Base-by-base conservation (phyloP, 2,888 invertebrate species). In the Euplagia quadripunctaria region DNA sequence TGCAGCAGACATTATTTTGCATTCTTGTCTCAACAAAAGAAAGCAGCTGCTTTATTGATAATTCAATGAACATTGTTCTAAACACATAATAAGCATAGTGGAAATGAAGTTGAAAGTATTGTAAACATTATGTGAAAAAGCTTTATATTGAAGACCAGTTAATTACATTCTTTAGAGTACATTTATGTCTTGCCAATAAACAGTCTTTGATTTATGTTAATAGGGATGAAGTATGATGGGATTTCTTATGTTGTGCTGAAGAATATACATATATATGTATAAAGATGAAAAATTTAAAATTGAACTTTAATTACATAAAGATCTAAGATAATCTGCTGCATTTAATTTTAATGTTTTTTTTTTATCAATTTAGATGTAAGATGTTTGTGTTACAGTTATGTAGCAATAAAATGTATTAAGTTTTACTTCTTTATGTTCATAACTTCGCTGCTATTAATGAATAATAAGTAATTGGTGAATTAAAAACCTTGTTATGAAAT, bases 401-500 rank as follows among this genome's bases (percentile, higher is more conserved):
- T 79, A 83, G 78, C 17, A 79, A 79, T 84, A 78, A 79, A 74
- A 82, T 82, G 76, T 79, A 81, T 76, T 84, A 77, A 75, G 72
- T 80, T 83, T 78, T 75, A 80, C 52, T 63, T 74, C 43, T 73
- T 43, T 76, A 68, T 74, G 73, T 78, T 72, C 55, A 70, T 74
- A 73, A 69, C 63, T 75, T 64, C 71, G 76, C 65, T 74, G 61
- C 16, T 51, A 7, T n/a, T 11, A 68, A 67, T 58, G 8, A 43
- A 17, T 64, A 64, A 43, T 14, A 61, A 31, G 0, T 12, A 31
- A 42, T 64, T 64, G 9, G n/a, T 11, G 17, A 17, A 42, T 61
- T 9, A 31, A 63, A 31, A 41, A 69, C 55, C 1, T 69, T 20
- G 55, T 31, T 51, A 63, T 7, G 14, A 17, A 46, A 58, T 11